Conservation (phyloP, 2,113 vertebrate genomes). For the Xenopus borealis region DNA sequence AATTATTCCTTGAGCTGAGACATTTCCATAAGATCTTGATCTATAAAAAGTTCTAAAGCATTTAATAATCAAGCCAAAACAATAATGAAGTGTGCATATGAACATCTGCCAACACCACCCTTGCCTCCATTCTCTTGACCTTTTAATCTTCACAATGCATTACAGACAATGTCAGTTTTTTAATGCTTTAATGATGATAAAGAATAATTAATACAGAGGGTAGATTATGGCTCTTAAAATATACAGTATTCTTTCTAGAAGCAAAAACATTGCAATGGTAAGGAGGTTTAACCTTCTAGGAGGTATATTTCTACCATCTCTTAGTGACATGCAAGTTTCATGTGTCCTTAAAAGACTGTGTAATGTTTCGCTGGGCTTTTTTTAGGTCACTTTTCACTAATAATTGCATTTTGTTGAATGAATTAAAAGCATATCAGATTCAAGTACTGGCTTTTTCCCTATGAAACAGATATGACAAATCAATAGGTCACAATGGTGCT, state of each 20-base stretch:
- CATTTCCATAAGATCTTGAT: neutral
- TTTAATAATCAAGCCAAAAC: neutral
- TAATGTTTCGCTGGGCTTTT: conserved; percentile 46
- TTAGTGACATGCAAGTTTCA: conserved; percentile 38
- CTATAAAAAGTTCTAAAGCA: neutral
- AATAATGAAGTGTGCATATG: neutral
- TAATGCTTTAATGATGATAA: neutral
- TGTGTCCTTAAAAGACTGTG: conserved; percentile 44
- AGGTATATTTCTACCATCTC: conserved; percentile 22
- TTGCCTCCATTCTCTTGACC: neutral
- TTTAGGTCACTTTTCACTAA: conserved; percentile 56
- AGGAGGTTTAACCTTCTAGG: neutral
- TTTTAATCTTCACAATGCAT: neutral
- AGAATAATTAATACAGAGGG: neutral
- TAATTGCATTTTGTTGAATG: conserved; percentile 55
- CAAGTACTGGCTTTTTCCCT: conserved; percentile 59
- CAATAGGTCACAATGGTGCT: conserved; percentile 64
- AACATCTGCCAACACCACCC: neutral
- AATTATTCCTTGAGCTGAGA: too few relatives aligned
- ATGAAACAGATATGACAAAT: conserved; percentile 74
- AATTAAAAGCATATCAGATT: conserved; percentile 72
- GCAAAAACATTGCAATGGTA: neutral
- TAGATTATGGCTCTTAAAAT: neutral
- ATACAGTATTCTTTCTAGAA: neutral
- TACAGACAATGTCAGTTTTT: neutral